phyloP scores from a whole-genome alignment of 2,797 vertebrate species.

The Xenops minutus region DNA sequence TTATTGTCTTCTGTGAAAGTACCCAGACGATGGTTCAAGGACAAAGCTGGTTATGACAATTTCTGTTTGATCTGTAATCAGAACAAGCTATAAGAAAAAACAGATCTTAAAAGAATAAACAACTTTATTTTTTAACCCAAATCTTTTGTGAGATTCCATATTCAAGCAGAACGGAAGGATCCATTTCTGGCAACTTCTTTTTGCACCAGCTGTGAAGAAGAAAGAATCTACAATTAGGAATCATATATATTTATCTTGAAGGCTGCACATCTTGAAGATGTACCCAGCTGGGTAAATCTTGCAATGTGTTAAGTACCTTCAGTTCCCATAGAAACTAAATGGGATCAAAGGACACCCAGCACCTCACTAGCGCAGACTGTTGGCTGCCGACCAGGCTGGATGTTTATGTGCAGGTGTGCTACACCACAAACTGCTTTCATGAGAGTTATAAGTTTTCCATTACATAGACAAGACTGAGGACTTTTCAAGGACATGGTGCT shows the following conservation, averaged over 20 bases:
- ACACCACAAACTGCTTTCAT: neutral
- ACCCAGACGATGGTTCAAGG: neutral
- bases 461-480: neutral
- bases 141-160: neutral
- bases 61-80: neutral
- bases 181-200: neutral
- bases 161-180: neutral
- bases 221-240: neutral
- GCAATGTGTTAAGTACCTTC: neutral
- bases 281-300: neutral
- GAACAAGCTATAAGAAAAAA: neutral
- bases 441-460: neutral
- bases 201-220: neutral
- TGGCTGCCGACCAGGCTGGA: neutral
- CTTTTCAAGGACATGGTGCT: constrained; percentile 2
- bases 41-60: neutral
- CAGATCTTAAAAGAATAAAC: neutral
- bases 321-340: constrained; percentile 25
- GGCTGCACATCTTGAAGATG: neutral
- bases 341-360: constrained; percentile 18
- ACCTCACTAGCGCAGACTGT: neutral
- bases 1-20: neutral
- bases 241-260: neutral
- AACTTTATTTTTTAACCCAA: neutral
- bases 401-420: constrained; percentile 23